Evolutionary conservation across 2,113 vertebrate genomes (phyloP).

Genomic region (Pipra filicauda): DNA sequence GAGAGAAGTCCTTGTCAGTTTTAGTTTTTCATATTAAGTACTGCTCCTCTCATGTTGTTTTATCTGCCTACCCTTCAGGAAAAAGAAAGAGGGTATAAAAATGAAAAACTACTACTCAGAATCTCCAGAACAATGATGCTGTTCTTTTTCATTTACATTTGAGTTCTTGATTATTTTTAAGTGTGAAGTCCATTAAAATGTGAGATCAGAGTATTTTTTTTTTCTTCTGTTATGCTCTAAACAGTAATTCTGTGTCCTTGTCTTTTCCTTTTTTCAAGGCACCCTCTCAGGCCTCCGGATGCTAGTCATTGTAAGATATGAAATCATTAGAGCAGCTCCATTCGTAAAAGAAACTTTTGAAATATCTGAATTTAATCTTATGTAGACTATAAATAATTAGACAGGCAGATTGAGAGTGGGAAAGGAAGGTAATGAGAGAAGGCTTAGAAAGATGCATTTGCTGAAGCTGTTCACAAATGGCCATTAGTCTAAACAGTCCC

Average conservation of each 20-base stretch:
- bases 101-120: not conserved
- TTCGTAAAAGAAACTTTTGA: not conserved
- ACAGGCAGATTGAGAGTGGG: not conserved
- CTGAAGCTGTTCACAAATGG: not conserved
- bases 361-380: not conserved
- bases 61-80: not conserved
- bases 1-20: slow-evolving; percentile 2
- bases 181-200: not conserved
- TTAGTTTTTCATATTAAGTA: slow-evolving; percentile 27
- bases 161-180: not conserved
- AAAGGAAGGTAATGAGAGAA: not conserved
- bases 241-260: not conserved
- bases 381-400: not conserved
- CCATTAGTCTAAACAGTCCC: not conserved
- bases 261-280: not conserved
- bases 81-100: not conserved
- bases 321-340: not conserved
- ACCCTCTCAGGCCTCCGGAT: not conserved
- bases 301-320: not conserved
- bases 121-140: not conserved
- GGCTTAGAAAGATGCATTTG: not conserved
- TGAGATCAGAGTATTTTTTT: not conserved
- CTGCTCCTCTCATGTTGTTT: not conserved
- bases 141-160: not conserved
- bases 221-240: not conserved